Conservation (phyloP, 1,140 invertebrate species). For the Calycopis cecrops region DNA sequence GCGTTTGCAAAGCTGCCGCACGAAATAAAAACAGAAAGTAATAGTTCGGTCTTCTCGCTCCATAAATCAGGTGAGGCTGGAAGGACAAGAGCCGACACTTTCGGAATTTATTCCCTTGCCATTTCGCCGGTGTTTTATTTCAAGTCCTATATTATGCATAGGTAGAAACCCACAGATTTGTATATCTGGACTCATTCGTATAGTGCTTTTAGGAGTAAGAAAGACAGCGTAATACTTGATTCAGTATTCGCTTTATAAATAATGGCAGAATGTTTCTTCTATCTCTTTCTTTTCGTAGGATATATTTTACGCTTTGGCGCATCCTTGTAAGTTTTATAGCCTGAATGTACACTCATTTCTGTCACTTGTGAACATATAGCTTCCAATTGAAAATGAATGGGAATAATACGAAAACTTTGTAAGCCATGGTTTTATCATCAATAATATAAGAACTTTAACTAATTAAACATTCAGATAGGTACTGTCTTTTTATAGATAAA, state of each 20-base stretch:
- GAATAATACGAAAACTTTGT: too few relatives aligned
- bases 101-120: slow-evolving; percentile 55
- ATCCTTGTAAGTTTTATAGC: too few relatives aligned
- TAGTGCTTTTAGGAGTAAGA: slow-evolving; percentile 3
- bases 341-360: slow-evolving; percentile 16
- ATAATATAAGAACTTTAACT: too few relatives aligned
- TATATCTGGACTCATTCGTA: not conserved
- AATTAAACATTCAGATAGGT: too few relatives aligned
- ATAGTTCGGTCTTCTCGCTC: slow-evolving; percentile 61
- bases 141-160: slow-evolving; percentile 40
- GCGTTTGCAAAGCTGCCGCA: slow-evolving; percentile 26
- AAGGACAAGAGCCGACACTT: slow-evolving; percentile 47
- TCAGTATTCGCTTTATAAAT: slow-evolving; percentile 9
- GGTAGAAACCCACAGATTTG: slow-evolving; percentile 19
- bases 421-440: too few relatives aligned
- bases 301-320: slow-evolving; percentile 5
- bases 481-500: too few relatives aligned
- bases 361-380: slow-evolving; percentile 44
- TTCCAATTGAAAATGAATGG: slow-evolving; percentile 39
- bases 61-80: slow-evolving; percentile 61
- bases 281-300: slow-evolving; percentile 1
- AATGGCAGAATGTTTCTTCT: not conserved
- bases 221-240: slow-evolving; percentile 3
- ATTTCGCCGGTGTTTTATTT: slow-evolving; percentile 47
- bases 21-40: slow-evolving; percentile 54